Conservation (phyloP, 1,140 invertebrate species). For the Drosophila murphyi region DNA sequence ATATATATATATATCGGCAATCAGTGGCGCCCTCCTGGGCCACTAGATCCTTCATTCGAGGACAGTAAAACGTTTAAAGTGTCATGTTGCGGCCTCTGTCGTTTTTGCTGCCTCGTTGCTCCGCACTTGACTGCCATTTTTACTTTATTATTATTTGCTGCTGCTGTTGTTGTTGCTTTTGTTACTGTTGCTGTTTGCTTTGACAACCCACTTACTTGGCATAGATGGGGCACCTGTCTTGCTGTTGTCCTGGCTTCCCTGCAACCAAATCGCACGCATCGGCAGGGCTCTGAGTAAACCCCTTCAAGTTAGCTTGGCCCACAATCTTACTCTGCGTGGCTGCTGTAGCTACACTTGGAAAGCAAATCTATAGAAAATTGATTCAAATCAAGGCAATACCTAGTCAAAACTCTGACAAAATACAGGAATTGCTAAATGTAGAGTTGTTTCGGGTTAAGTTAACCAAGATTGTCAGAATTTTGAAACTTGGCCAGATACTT, state of each 20-base stretch:
- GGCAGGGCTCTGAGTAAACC: constrained; percentile 29
- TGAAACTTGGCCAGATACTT: no score
- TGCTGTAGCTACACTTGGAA: neutral
- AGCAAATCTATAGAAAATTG: neutral
- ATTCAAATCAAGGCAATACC: neutral
- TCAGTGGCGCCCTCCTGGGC: constrained; percentile 29
- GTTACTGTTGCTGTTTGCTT: constrained; percentile 67
- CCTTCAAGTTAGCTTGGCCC: constrained; percentile 37
- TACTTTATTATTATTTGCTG: constrained; percentile 74
- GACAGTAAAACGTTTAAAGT: constrained; percentile 69
- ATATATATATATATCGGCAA: constrained; percentile 30
- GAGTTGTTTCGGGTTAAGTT: no score
- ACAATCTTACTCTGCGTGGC: neutral
- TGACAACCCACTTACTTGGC: constrained; percentile 74
- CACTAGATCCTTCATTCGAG: neutral
- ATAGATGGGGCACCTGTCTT: constrained; percentile 55
- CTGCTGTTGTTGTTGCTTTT: constrained; percentile 27
- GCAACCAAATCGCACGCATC: constrained; percentile 48
- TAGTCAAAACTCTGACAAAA: no score
- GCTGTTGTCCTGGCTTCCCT: constrained; percentile 22
- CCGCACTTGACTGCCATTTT: constrained; percentile 48
- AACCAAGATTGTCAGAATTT: no score
- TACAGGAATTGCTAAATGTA: no score
- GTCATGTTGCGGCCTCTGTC: constrained; percentile 51
- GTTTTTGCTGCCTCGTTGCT: constrained; percentile 47